These are phyloP conservation scores for Zygothrica quintamaculata DNA, from an alignment of 2,888 invertebrate genomes.

Conservation along the genomic window DNA sequence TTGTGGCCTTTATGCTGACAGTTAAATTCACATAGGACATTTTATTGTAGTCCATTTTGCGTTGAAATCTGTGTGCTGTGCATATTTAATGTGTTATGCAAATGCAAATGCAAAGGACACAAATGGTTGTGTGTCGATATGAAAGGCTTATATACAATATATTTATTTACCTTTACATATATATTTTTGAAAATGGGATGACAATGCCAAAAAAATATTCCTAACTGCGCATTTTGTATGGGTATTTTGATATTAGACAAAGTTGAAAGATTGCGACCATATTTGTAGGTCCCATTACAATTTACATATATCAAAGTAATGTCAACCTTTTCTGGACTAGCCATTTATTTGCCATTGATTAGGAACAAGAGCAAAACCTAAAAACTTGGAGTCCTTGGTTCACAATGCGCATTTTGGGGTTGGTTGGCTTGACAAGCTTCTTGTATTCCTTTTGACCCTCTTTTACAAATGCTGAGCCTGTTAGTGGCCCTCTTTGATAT, in stretches of 20 bases:
- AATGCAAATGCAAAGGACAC: slow-evolving; percentile 48
- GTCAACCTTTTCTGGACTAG: slow-evolving; percentile 42
- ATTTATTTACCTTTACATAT: slow-evolving; percentile 59
- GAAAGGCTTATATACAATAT: slow-evolving; percentile 74
- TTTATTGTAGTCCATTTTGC: slow-evolving; percentile 60
- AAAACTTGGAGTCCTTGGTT: slow-evolving; percentile 44
- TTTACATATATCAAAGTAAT: slow-evolving; percentile 18
- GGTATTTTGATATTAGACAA: too few relatives aligned
- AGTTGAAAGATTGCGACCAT: slow-evolving; percentile 44
- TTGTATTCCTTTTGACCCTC: too few relatives aligned
- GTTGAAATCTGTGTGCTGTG: slow-evolving; percentile 64
- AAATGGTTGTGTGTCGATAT: slow-evolving; percentile 33
- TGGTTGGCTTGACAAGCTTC: slow-evolving; percentile 5
- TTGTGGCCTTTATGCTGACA: slow-evolving; percentile 66
- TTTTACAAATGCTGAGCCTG: slow-evolving; percentile 15
- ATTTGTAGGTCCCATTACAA: slow-evolving; percentile 30
- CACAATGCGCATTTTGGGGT: slow-evolving; percentile 44
- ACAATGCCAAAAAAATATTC: slow-evolving; percentile 51
- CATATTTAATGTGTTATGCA: slow-evolving; percentile 80
- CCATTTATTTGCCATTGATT: slow-evolving; percentile 55
- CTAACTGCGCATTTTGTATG: slow-evolving; percentile 27
- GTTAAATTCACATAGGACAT: slow-evolving; percentile 61
- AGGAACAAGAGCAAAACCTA: slow-evolving; percentile 30
- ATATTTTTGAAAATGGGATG: slow-evolving; percentile 42
- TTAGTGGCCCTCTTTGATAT: slow-evolving; percentile 53